These are phyloP conservation scores for Smittia sp. DNA, from an alignment of 2,888 invertebrate genomes.

Conservation along the genomic window DNA sequence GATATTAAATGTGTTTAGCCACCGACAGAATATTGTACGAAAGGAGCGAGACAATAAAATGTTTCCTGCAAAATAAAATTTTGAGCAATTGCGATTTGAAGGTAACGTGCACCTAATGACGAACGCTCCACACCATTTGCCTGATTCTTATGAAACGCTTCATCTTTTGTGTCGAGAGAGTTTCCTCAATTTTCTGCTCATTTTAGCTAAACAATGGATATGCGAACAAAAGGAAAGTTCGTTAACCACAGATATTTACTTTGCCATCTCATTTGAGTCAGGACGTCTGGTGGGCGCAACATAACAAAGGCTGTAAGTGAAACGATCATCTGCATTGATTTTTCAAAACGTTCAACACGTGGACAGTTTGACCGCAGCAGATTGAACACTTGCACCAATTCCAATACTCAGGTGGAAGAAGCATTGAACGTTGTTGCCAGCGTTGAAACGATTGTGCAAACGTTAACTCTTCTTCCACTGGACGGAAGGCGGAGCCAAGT, in stretches of 20 bases:
- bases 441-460: no score
- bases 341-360: neutral
- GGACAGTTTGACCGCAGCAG: no score
- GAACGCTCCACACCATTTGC: neutral
- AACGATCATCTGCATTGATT: neutral
- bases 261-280: neutral
- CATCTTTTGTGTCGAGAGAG: neutral
- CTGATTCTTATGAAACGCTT: neutral
- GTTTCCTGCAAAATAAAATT: neutral
- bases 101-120: conserved; percentile 3
- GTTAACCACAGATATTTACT: conserved; percentile 22
- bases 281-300: neutral
- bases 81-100: neutral
- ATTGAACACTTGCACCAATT: no score
- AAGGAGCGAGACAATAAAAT: neutral
- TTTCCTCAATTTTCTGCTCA: neutral
- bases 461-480: no score
- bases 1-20: neutral
- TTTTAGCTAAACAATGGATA: neutral
- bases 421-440: no score
- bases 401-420: no score
- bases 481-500: no score
- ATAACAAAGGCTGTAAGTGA: neutral
- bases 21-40: neutral
- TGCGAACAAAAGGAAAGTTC: neutral